Conservation (phyloP, 2,797 vertebrate species). For the Melanotaenia pygmaea region DNA sequence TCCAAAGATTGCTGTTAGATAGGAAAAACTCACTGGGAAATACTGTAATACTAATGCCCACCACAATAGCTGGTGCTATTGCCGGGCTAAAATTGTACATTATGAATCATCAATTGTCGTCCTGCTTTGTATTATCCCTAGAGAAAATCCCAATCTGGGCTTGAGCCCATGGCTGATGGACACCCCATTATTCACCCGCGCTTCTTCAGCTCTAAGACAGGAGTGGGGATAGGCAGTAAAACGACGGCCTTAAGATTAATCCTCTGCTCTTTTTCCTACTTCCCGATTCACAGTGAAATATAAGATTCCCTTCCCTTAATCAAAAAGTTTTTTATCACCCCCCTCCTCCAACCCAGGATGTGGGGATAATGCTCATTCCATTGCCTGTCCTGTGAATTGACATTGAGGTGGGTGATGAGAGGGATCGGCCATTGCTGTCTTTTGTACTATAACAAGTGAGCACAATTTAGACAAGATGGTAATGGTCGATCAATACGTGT, state of each 20-base stretch:
- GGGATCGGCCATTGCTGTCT: constrained; percentile 69
- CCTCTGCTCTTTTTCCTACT: constrained; percentile 76
- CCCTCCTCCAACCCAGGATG: constrained; percentile 58
- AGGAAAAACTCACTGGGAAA: constrained; percentile 63
- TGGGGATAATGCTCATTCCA: constrained; percentile 72
- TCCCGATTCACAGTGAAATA: constrained; percentile 81
- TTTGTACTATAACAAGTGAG: constrained; percentile 78
- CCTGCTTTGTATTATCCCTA: constrained; percentile 85
- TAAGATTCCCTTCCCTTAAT: constrained; percentile 83
- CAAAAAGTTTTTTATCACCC: constrained; percentile 80
- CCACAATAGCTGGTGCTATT: constrained; percentile 77
- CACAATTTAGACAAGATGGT: constrained; percentile 67
- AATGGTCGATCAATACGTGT: constrained; percentile 62
- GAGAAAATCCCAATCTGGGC: constrained; percentile 86
- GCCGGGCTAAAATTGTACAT: constrained; percentile 84
- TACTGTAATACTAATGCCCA: constrained; percentile 73
- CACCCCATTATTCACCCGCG: constrained; percentile 85
- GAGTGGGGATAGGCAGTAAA: constrained; percentile 82
- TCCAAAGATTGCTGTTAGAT: constrained; percentile 75
- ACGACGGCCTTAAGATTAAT: constrained; percentile 86
- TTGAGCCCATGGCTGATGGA: constrained; percentile 84
- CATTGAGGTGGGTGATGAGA: constrained; percentile 68
- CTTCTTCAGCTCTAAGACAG: constrained; percentile 78
- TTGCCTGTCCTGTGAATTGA: constrained; percentile 71
- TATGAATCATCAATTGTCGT: constrained; percentile 86